Evolutionary conservation across 1,140 invertebrate genomes (phyloP), one percentile per base, ranked within the genome.

Genomic region (Drosophila pectinifera): DNA sequence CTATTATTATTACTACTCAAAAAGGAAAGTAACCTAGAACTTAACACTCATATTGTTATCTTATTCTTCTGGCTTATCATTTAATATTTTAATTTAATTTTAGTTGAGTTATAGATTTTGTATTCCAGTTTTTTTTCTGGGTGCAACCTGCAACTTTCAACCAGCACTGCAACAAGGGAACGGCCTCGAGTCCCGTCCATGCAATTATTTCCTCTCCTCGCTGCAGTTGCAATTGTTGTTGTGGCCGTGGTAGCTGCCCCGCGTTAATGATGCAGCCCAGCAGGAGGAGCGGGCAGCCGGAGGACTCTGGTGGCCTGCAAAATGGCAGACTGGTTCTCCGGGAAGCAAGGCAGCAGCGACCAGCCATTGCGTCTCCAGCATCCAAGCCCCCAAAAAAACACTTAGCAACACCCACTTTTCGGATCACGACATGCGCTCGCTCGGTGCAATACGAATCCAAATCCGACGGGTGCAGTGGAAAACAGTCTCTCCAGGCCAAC

Each of bases 371-470:
- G 81, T 86, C 89, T 91, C 73, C 83, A 74, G 75, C 78, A 89
- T 73, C 61, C 61, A 54, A 74, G 34, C 72, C 73, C 43, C 70
- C 41, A 64, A 79, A 77, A 65, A 70, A 76, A 78, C 84, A 89
- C 79, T 89, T 81, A 80, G 89, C 78, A 82, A 91, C 89, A 91
- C 89, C 89, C 89, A 91, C 84, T 91, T 91, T 76, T 78, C 16
- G 65, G 80, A 84, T 89, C 85, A 88, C 80, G 84, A 86, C 84
- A 67, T 77, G 26, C 34, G 55, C 13, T 43, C 53, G 53, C 13
- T 31, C 53, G 53, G 53, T 73, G 72, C 31, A 64, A 24, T 16
- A 20, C 41, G 54, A 68, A 51, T 42, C 34, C 59, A 36, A 65
- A 49, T 31, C 48, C 48, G 28, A 36, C 48, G 65, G 62, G 65